These are phyloP conservation scores for Eilema depressum DNA, from an alignment of 2,888 invertebrate genomes.

Conservation along the genomic window DNA sequence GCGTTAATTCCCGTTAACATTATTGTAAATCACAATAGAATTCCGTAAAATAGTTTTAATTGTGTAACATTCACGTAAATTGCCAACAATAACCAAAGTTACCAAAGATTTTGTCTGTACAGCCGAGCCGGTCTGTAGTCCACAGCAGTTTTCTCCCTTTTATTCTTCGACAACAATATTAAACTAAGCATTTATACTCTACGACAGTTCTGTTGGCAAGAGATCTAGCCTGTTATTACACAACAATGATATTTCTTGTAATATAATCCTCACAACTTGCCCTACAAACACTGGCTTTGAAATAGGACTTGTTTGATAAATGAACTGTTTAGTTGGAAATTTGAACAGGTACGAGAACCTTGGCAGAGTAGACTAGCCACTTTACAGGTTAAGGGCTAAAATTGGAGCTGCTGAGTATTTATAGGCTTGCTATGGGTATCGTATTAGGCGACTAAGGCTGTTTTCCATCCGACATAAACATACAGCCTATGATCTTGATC, in stretches of 20 bases:
- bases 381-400: background rate
- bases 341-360: background rate
- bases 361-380: background rate
- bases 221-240: slow-evolving; percentile 5
- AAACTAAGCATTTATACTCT: slow-evolving; percentile 12
- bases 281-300: slow-evolving; percentile 16
- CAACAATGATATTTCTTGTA: slow-evolving; percentile 21
- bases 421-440: background rate
- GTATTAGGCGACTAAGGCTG: too few relatives aligned
- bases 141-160: background rate
- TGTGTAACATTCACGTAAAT: background rate
- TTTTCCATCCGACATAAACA: too few relatives aligned
- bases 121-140: background rate
- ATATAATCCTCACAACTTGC: background rate
- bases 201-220: slow-evolving; percentile 18
- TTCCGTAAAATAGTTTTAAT: too few relatives aligned
- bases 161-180: slow-evolving; percentile 2
- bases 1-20: too few relatives aligned
- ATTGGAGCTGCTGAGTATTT: background rate
- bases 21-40: too few relatives aligned
- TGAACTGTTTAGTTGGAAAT: background rate
- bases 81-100: background rate
- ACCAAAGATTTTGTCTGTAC: background rate
- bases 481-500: too few relatives aligned
- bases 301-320: slow-evolving; percentile 11